Conservation (phyloP, 2,797 vertebrate genomes). For the Prunella strophiata region DNA sequence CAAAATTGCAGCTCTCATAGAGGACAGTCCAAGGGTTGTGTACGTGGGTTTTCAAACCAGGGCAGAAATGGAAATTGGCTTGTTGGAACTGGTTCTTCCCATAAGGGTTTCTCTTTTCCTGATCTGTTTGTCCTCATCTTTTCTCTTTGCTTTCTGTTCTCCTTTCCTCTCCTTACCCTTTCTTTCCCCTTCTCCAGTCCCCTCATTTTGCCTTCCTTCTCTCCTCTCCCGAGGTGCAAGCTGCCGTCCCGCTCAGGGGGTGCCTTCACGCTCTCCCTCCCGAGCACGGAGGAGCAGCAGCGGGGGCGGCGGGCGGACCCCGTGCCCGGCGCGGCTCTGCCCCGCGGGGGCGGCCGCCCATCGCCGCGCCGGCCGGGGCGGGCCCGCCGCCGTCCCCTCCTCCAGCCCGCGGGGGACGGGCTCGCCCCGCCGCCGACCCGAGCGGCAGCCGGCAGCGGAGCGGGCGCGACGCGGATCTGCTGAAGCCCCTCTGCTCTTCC, state of each 20-base stretch:
- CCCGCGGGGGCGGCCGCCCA: neutral
- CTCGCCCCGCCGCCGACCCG: no score
- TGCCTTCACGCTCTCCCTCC: no score
- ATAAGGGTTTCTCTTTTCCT: neutral
- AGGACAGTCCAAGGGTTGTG: neutral
- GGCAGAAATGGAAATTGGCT: neutral
- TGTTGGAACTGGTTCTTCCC: neutral
- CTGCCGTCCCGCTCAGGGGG: neutral
- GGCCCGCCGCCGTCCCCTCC: neutral
- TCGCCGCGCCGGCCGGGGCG: slow-evolving; percentile 11
- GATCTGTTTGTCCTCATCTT: neutral
- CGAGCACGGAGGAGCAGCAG: neutral
- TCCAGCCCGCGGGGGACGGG: no score
- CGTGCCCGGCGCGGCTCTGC: neutral
- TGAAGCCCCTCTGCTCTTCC: neutral
- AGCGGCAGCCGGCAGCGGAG: no score
- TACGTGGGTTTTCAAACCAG: neutral
- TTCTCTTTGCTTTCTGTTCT: neutral
- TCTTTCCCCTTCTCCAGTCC: neutral
- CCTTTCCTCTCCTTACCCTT: neutral
- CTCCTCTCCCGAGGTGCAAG: neutral
- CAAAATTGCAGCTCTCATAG: neutral
- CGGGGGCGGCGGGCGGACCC: accelerated
- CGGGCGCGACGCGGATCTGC: neutral
- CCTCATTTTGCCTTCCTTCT: no score